These are phyloP conservation scores for Drosophila rellima DNA, from an alignment of 2,888 invertebrate genomes.

Conservation along the genomic window DNA sequence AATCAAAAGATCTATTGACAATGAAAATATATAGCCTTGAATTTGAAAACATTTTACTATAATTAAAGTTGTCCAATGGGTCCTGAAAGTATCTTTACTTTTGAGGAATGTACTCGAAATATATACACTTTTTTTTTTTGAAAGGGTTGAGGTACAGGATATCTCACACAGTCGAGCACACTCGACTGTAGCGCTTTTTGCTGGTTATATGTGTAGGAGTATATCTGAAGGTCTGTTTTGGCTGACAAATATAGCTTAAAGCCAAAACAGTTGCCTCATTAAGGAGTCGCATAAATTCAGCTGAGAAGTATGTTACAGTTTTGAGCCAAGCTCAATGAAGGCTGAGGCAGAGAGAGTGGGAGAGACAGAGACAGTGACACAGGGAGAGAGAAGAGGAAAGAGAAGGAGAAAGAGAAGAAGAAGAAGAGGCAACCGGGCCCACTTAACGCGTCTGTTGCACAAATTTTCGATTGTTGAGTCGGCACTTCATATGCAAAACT, in stretches of 20 bases:
- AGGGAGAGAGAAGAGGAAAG: not conserved
- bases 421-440: conserved; percentile 29
- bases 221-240: not conserved
- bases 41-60: too few species aligned
- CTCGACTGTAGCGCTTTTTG: not conserved
- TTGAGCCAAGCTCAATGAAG: conserved; percentile 42
- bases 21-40: too few species aligned
- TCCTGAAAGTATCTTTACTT: too few species aligned
- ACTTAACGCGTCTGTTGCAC: conserved; percentile 80
- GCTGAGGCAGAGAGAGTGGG: not conserved
- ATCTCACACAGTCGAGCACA: not conserved
- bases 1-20: too few species aligned
- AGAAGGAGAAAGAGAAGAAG: not conserved
- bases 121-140: too few species aligned
- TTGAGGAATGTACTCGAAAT: too few species aligned
- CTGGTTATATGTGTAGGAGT: not conserved
- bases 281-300: conserved; percentile 69
- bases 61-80: too few species aligned
- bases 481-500: conserved; percentile 81
- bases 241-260: conserved; percentile 32
- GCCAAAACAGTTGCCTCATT: conserved; percentile 61
- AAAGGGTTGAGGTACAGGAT: not conserved
- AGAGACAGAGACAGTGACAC: too few species aligned
- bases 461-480: conserved; percentile 81
- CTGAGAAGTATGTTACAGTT: conserved; percentile 73